Base-by-base conservation (phyloP, 2,113 vertebrate genomes). In the Trematocara macrostoma region DNA sequence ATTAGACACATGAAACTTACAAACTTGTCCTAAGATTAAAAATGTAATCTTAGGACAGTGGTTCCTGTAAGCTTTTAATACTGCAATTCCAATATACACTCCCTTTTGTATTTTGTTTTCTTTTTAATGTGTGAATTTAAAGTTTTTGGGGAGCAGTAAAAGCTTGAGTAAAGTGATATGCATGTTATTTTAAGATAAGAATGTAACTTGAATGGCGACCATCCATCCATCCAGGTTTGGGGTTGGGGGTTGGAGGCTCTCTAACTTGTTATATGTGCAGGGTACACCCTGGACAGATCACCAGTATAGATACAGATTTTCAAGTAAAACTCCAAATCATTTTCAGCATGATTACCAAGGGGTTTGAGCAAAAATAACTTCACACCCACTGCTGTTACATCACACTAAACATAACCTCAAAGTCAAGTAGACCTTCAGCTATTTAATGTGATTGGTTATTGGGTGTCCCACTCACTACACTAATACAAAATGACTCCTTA, bases 371-470 rank as follows among this genome's bases (percentile, higher is more conserved):
- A 71, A 87, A 74, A 86, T 57, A 91, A 38, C 14, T 42, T 78
- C 23, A 80, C 89, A 61, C 82, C 84, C 81, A 81, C 87, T 2
- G 42, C 76, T 57, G 69, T 76, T 81, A 81, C 78, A 51, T 88
- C 83, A 83, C 82, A 76, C 83, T 67, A 71, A 93, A 84, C 61
- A 85, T 57, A 88, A 89, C 79, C 56, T 55, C 26, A 81, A 64
- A 76, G 78, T 84, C 71, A 55, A 55, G 78, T 16, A 15, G 67
- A 81, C 45, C 12, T 83, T 79, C 49, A n/a, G 56, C 67, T 85
- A 74, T 88, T 79, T 76, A 51, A 34, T 76, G 45, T 76, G 71
- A 34, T 51, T 76, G 71, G 71, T 76, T 76, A 34, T 76, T n/a
- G 7, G 47, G 45, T 51, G 45, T 83, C 71, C 67, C 57, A 57